phyloP scores from a whole-genome alignment of 2,797 vertebrate species.

The Sebastes diploproa region DNA sequence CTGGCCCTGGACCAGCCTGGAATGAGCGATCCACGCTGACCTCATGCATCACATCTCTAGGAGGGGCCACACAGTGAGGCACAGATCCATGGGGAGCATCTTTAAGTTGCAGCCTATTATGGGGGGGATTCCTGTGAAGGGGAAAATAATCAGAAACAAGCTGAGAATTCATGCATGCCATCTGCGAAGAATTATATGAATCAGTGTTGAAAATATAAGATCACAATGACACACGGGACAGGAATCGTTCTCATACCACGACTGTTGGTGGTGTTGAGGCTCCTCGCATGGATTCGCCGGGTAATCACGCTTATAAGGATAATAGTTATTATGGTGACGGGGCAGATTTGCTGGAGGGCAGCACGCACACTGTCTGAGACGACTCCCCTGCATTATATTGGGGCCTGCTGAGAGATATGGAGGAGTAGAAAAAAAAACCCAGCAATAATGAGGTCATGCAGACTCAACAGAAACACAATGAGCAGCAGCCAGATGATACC shows the following conservation, averaged over 20 bases:
- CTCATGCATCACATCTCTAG: conserved; percentile 66
- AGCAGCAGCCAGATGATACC: neutral
- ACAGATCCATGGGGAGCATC: neutral
- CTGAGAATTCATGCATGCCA: neutral
- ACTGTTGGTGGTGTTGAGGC: neutral
- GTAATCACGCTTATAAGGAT: neutral
- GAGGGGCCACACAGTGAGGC: neutral
- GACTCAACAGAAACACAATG: neutral
- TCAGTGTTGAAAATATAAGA: neutral
- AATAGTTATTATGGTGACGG: neutral
- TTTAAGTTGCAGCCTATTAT: neutral
- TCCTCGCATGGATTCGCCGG: neutral
- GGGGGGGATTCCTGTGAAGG: conserved; percentile 9
- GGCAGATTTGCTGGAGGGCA: conserved; percentile 8
- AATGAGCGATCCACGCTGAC: conserved; percentile 37
- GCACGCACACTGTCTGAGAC: conserved; percentile 2
- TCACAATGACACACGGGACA: neutral
- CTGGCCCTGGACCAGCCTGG: conserved; percentile 40
- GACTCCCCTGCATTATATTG: neutral
- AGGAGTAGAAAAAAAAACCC: neutral
- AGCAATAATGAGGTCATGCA: conserved; percentile 13
- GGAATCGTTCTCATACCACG: conserved; percentile 15
- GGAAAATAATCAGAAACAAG: neutral
- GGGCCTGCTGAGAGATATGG: conserved; percentile 33
- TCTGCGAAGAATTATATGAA: neutral